Evolutionary conservation across 2,797 vertebrate species (phyloP), one percentile per base, ranked within the genome.

Genomic region (Trichosurus vulpecula): DNA sequence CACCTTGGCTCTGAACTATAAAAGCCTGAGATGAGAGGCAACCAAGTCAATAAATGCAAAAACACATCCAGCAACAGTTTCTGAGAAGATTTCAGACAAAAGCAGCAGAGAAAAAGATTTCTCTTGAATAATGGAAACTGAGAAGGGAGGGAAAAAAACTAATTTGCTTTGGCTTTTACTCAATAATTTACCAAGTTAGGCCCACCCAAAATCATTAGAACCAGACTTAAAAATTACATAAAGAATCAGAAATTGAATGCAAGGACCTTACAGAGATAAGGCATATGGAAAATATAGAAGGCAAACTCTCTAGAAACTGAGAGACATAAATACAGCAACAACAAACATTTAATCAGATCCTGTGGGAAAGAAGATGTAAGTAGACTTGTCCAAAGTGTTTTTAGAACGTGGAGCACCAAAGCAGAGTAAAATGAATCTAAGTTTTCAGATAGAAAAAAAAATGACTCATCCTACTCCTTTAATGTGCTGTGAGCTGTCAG

Each of bases 371-470:
- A 81, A 91, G 4, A 66, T 90, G 30, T 89, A 93, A 94, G 89
- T 90, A 56, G 94, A 92, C 54, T 52, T 91, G 11, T 14, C 16
- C 9, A 91, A 89, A 54, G 0, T 58, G 51, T 97, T 93, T 97
- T 96, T 52, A 96, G 53, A 96, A 91, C 4, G 55, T 14, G 2
- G 11, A 56, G 92, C 95, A 41, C 25, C 95, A 89, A 94, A 90
- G 41, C 66, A 95, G 2, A 96, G 51, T n/a, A 92, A 61, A 97
- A 16, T 93, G 95, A 97, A 97, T n/a, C 1, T 95, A 94, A 93
- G 29, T 92, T 96, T 96, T 66, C 31, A 52, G 90, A 93, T 93
- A 97, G 10, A 89, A 97, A 97, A 94, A 94, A 94, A 41, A 93
- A 30, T n/a, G 95, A 56, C 13, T 97, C 47, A 74, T 6, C 91